Evolutionary conservation across 1,140 invertebrate species (phyloP).

Genomic region (Chrysopa pallens): DNA sequence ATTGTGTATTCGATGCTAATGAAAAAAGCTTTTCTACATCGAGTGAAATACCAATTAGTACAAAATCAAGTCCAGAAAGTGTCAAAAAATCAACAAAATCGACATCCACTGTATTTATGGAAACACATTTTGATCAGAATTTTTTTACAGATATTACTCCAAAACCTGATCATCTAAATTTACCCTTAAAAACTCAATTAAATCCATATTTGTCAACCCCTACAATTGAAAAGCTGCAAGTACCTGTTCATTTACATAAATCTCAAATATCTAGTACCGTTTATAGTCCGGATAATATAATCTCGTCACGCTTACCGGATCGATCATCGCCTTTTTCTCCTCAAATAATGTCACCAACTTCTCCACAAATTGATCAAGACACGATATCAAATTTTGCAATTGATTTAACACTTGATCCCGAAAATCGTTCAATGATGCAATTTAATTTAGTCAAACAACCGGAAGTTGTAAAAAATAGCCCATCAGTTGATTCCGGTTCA

Average conservation of each 20-base stretch:
- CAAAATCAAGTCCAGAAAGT: conserved; percentile 7
- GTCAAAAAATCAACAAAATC: conserved; percentile 7
- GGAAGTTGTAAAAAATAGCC: conserved; percentile 7
- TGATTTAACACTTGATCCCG: conserved; percentile 17
- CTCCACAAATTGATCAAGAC: conserved; percentile 16
- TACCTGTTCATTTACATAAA: too few relatives aligned
- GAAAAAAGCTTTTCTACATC: conserved; percentile 7
- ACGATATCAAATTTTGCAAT: conserved; percentile 20
- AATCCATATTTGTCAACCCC: too few relatives aligned
- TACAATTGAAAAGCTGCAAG: too few relatives aligned
- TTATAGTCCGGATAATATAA: too few relatives aligned
- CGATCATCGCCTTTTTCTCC: conserved; percentile 4
- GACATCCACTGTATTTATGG: conserved; percentile 10
- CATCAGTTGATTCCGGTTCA: conserved; percentile 15
- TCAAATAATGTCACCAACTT: conserved; percentile 4
- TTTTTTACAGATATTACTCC: background rate
- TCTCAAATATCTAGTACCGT: too few relatives aligned
- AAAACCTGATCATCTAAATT: too few relatives aligned
- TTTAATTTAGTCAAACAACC: conserved; percentile 4
- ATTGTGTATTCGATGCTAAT: background rate
- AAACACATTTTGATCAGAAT: conserved; percentile 15
- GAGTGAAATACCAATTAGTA: conserved; percentile 11
- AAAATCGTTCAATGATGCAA: conserved; percentile 15
- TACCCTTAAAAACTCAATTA: too few relatives aligned
- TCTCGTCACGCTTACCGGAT: too few relatives aligned